Evolutionary conservation across 2,888 invertebrate genomes (phyloP).

Genomic region (Corbicula japonica): DNA sequence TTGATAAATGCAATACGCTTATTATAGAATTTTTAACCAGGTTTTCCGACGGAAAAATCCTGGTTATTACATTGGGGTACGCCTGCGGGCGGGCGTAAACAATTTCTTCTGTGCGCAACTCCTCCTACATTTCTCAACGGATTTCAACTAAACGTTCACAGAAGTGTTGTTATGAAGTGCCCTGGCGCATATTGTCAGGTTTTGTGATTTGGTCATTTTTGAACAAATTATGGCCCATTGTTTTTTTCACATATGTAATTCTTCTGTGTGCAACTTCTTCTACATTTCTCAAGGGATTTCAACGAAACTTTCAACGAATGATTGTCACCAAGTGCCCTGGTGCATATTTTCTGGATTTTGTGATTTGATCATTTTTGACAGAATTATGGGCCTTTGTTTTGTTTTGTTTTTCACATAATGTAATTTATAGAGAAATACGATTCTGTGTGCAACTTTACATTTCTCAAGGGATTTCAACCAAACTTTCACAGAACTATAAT

Average conservation of each 20-base stretch:
- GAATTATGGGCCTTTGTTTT: too few species aligned
- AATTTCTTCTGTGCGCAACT: too few species aligned
- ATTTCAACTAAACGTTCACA: too few species aligned
- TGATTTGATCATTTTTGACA: too few species aligned
- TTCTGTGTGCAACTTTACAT: not conserved
- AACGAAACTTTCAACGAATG: not conserved
- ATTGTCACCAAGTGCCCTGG: not conserved
- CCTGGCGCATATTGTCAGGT: not conserved
- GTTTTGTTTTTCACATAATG: not conserved
- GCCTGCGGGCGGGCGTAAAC: too few species aligned
- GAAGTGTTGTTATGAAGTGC: too few species aligned
- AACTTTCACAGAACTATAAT: too few species aligned
- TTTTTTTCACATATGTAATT: not conserved
- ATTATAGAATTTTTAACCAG: too few species aligned
- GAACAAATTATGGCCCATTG: not conserved
- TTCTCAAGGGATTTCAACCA: too few species aligned
- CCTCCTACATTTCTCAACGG: too few species aligned
- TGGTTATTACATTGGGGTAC: too few species aligned
- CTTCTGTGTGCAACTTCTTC: not conserved
- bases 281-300: not conserved
- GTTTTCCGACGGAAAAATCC: too few species aligned
- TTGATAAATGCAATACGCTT: not conserved
- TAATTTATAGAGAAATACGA: not conserved
- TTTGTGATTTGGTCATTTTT: not conserved
- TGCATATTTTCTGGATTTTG: not conserved